Evolutionary conservation across 2,888 invertebrate species (phyloP).

Genomic region (Pollenia labialis): DNA sequence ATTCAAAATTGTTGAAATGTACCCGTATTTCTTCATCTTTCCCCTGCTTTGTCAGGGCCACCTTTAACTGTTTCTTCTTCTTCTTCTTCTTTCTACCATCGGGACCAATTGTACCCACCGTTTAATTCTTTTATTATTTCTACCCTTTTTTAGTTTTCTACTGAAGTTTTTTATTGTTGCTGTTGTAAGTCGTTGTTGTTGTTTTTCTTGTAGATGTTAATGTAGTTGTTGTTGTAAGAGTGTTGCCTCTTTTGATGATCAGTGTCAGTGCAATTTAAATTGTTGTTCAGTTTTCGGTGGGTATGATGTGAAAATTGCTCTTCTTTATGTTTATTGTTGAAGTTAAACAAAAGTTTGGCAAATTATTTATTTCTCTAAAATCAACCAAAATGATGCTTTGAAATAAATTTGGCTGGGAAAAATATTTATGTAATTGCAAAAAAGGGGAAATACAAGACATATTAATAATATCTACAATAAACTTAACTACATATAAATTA

Average conservation of each 20-base stretch:
- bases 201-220: slow-evolving; percentile 3
- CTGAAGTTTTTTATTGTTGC: slow-evolving; percentile 58
- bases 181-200: slow-evolving; percentile 9
- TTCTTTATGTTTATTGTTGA: slow-evolving; percentile 60
- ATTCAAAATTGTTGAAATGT: slow-evolving; percentile 80
- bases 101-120: slow-evolving; percentile 58
- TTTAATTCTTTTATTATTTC: slow-evolving; percentile 59
- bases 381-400: slow-evolving; percentile 16
- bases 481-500: not conserved
- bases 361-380: slow-evolving; percentile 49
- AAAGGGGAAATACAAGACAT: not conserved
- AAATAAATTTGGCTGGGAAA: slow-evolving; percentile 11
- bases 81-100: not conserved
- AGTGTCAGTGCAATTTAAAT: slow-evolving; percentile 71
- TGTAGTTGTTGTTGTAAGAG: slow-evolving; percentile 24
- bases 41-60: slow-evolving; percentile 23
- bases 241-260: slow-evolving; percentile 73
- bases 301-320: slow-evolving; percentile 73
- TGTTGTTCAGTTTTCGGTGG: slow-evolving; percentile 51
- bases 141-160: slow-evolving; percentile 56
- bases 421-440: not conserved
- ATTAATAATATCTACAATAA: not conserved
- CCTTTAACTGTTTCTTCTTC: slow-evolving; percentile 34
- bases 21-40: slow-evolving; percentile 13
- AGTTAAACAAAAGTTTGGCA: slow-evolving; percentile 46